Evolutionary conservation across 30 jellyfish, hydroid and myxozoan species (phyloP), one percentile per base, ranked within the genome.

Genomic region (Aurelia aurita complex sp. Pacific): DNA sequence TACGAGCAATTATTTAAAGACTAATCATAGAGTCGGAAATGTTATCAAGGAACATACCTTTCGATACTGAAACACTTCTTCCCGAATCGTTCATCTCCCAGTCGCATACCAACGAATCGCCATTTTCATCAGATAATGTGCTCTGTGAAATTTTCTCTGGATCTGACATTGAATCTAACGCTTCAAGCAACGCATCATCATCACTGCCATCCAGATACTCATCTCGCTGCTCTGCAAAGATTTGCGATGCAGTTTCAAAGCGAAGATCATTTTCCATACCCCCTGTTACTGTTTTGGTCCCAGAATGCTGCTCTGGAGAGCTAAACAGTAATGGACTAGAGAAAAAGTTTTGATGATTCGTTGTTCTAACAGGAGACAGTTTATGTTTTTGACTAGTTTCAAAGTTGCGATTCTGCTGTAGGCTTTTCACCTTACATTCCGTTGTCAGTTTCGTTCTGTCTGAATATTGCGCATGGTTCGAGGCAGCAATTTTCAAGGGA

Each of bases 251-350:
- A 11, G 23, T 16, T 34, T 51, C 7, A 18, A 54, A 59, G 11
- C 73, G 55, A 8, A 17, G 66, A 3, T 3, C 57, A 14, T 19
- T 5, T 4, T 18, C 57, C n/a, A 18, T 7, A 10, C 19, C 13
- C 11, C 0, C 19, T 10, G 34, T 11, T n/a, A 17, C 62, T 52
- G 71, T 54, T 36, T 19, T 59, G 17, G 12, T 23, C 1, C 15
- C 57, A 46, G 5, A 11, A 36, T 19, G 14, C 10, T 65, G 34
- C 50, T 69, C 82, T 1, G 74, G 64, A 14, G 81, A 80, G 29
- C 79, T 67, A 32, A 67, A 80, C 69, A 66, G 34, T 7, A 67
- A 50, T 10, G 81, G 90, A 38, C 70, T 61, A 38, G 70, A 61
- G 70, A 61, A 61, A n/a, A 8, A 61, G 36, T 5, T n/a, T 0